Conservation (phyloP, 2,797 vertebrate species). For the Nyctalus aviator region DNA sequence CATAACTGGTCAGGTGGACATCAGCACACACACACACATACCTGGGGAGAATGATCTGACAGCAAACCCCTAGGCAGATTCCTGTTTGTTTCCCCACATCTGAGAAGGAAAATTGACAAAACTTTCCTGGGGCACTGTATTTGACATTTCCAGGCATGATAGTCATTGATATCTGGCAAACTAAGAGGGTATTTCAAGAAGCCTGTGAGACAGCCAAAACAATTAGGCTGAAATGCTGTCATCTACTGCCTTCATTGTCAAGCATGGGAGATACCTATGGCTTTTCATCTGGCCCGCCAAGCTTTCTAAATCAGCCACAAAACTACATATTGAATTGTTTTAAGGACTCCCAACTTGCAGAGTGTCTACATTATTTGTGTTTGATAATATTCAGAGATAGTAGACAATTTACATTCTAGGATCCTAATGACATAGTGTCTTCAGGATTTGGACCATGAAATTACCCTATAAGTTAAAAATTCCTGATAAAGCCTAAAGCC, state of each 20-base stretch:
- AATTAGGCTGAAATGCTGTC: not conserved
- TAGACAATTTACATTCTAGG: not conserved
- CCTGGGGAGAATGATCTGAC: not conserved
- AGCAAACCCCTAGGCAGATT: not conserved
- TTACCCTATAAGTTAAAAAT: not conserved
- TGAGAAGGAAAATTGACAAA: not conserved
- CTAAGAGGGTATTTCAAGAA: not conserved
- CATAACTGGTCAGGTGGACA: not conserved
- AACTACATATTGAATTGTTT: not conserved
- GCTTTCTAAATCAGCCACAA: not conserved
- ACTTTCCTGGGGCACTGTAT: not conserved
- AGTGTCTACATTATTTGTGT: not conserved
- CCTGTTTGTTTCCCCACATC: not conserved
- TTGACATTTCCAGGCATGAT: not conserved
- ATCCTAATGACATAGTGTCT: not conserved
- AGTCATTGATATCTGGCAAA: slow-evolving; percentile 22
- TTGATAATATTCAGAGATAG: not conserved
- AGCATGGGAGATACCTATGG: not conserved
- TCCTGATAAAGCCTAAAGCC: not conserved
- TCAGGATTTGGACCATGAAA: not conserved
- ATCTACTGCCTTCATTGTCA: not conserved
- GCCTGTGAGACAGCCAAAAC: not conserved
- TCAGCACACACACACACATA: not conserved
- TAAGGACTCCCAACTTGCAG: not conserved
- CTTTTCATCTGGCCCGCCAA: not conserved